Base-by-base conservation (phyloP, 1,140 invertebrate genomes). In the Zaprionus vittiger region DNA sequence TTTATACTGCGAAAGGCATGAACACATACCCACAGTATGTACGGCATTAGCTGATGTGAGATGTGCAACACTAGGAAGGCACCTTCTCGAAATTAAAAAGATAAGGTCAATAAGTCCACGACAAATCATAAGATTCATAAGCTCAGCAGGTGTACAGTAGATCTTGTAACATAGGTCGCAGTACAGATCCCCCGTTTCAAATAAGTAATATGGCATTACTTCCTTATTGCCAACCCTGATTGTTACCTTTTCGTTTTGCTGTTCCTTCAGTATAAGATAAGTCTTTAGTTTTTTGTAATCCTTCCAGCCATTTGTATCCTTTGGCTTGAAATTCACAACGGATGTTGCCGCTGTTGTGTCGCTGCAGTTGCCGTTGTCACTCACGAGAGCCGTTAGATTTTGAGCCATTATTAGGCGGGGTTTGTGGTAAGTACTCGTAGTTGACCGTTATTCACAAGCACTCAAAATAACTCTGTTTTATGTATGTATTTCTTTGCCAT, bases 281-380 rank as follows among this genome's bases (percentile, higher is more conserved):
- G 91, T 92, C 71, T 92, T 92, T 5, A 90, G 49, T 84, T 92
- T 92, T 54, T 91, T 92, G 65, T 92, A 92, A 77, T 92, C 84
- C 80, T 77, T 91, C 91, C 91, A 92, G 72, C 81, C 83, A 73
- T 89, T 92, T 6, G 78, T 85, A 80, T 90, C 81, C 86, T 90
- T 90, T 64, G 85, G 82, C 79, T 82, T 90, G 17, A 90, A 90
- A 28, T 77, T 83, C 9, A 74, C 47, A n/a, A 73, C 81, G 1
- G 72, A 22, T 5, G 66, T 47, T 15, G 68, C 60, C 20, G 66
- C 20, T n/a, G 63, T 14, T 2, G 60, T 1, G 72, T 14, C n/a
- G 24, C 52, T 61, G 20, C 11, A 49, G 17, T 37, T 64, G 15
- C 54, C 34, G 24, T 63, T 63, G 17, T 83, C 79, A 37, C 71